Evolutionary conservation across 2,888 invertebrate genomes (phyloP), one percentile per base, ranked within the genome.

Genomic region (Nemotelus pantherinus): DNA sequence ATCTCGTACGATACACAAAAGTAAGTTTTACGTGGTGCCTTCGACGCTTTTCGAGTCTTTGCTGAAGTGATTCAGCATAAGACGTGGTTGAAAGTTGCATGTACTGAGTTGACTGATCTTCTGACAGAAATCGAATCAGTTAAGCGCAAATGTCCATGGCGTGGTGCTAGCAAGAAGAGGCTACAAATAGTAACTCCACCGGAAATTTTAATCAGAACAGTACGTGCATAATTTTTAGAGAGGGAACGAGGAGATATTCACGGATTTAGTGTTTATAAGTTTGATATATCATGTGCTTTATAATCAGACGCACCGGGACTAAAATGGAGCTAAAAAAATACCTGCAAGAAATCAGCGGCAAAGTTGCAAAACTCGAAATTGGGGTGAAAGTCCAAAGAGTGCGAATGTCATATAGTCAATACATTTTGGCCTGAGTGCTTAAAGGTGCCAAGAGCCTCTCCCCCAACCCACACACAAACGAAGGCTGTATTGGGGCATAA

Each of bases 121-220:
- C 50, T 68, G 68, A 68, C 68, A 50, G 68, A 3, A 48, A 68
- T 25, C 25, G 25, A 25, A 25, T 68, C 68, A 68, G 68, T 68
- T 47, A 50, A 50, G 9, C 68, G 41, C 68, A 41, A 50, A 68
- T 68, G 68, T 68, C 50, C 25, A 7, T 4, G 63, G 63, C 1
- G 43, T 43, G 1, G 10, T 53, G 53, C 7, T 9, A 7, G 1
- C 53, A 41, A 63, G 10, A 41, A 41, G 0, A 25, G 25, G 25
- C 53, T n/a, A 5, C 39, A 53, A n/a, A n/a, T 50, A 68, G 68
- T 68, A 53, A 67, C 67, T 10, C 67, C n/a, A 39, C 6, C 68
- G 68, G 68, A 50, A 68, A 68, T 68, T 68, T 68, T 68, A 68
- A 68, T 68, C 68, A 68, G 39, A 63, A 39, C 1, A 63, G 63